These are phyloP conservation scores for Falcunculus frontatus DNA, from an alignment of 2,113 vertebrate genomes.

Conservation along the genomic window DNA sequence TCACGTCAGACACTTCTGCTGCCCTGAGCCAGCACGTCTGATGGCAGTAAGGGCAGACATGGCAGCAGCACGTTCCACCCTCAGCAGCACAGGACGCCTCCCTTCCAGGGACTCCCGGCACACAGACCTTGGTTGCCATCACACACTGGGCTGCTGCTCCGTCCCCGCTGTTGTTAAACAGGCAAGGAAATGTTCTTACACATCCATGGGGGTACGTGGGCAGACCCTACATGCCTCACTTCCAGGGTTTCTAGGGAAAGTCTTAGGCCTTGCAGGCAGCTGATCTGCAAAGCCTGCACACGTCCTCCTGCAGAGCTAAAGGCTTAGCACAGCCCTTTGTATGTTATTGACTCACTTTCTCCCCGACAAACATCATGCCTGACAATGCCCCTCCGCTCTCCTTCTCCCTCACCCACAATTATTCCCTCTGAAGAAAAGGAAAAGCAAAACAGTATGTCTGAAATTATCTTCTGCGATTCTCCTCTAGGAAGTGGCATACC, in stretches of 20 bases:
- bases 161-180: fast-evolving
- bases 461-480: neutral
- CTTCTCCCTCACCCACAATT: neutral
- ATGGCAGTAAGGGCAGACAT: neutral
- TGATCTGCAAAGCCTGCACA: neutral
- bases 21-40: neutral
- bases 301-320: neutral
- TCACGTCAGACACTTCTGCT: neutral
- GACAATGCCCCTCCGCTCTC: neutral
- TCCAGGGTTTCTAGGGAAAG: neutral
- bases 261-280: neutral
- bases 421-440: neutral
- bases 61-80: neutral
- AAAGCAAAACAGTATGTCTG: neutral
- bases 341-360: neutral
- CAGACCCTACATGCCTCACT: neutral
- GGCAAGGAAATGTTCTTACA: neutral
- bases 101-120: neutral
- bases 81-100: neutral
- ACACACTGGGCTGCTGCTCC: neutral
- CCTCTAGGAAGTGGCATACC: neutral
- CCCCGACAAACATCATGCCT: neutral
- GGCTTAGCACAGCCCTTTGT: neutral
- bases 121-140: neutral
- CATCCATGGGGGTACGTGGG: neutral